Evolutionary conservation across 1,140 invertebrate genomes (phyloP).

Genomic region (Drosophila carrolli): DNA sequence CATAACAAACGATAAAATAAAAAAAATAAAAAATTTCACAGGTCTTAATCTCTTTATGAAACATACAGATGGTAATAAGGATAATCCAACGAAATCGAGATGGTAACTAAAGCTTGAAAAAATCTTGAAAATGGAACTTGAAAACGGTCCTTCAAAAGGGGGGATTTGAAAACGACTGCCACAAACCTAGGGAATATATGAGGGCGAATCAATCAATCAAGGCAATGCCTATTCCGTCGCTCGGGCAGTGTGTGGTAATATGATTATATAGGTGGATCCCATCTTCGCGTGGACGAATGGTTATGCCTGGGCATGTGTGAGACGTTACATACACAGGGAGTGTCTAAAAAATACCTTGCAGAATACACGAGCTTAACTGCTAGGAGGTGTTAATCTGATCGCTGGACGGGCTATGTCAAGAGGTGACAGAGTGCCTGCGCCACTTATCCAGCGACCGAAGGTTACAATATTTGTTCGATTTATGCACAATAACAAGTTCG

Average conservation of each 20-base stretch:
- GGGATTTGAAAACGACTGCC: constrained; percentile 3
- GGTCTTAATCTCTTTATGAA: constrained; percentile 3
- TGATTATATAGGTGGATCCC: constrained; percentile 7
- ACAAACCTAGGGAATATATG: constrained; percentile 1
- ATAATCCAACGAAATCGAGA: neutral
- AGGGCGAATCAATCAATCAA: constrained; percentile 3
- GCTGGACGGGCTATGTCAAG: constrained; percentile 19
- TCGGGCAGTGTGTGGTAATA: constrained; percentile 6
- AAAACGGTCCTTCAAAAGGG: neutral
- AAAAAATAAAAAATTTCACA: constrained; percentile 10
- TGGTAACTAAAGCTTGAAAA: constrained; percentile 1
- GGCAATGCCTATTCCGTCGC: neutral
- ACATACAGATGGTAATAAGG: neutral
- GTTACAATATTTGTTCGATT: constrained; percentile 61
- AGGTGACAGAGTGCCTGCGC: constrained; percentile 22
- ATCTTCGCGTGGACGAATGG: constrained; percentile 23
- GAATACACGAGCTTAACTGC: constrained; percentile 34
- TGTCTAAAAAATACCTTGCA: constrained; percentile 61
- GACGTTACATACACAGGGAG: constrained; percentile 24
- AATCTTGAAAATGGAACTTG: neutral
- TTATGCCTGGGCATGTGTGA: constrained; percentile 43
- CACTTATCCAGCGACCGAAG: constrained; percentile 38
- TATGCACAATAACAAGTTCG: constrained; percentile 74
- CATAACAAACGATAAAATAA: constrained; percentile 27
- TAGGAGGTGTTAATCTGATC: constrained; percentile 20